Evolutionary conservation across 2,888 invertebrate species (phyloP), one percentile per base, ranked within the genome.

Genomic region (Aphodius granarius): DNA sequence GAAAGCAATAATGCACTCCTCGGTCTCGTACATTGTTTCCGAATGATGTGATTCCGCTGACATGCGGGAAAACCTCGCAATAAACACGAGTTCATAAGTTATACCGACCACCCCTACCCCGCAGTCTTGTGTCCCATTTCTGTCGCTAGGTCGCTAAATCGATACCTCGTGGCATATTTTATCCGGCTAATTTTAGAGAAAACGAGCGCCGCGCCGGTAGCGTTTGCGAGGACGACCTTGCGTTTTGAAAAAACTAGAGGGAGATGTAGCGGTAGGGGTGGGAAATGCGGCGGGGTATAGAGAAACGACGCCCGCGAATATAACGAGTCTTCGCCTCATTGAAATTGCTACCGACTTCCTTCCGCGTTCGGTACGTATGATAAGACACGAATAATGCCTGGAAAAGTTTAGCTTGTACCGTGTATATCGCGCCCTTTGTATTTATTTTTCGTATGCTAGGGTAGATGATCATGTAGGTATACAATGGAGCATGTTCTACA

Each of bases 101-200:
- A 43, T 43, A 43, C 43, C 2, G 0, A 9, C 20, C 16, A n/a
- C 21, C 20, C 66, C 4, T n/a, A n/a, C n/a, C n/a, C n/a, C n/a
- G n/a, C n/a, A n/a, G n/a, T n/a, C n/a, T n/a, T n/a, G 68, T 68
- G 68, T 68, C 22, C 68, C 22, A 68, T 68, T 68, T 68, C 68
- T 68, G 20, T 68, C 68, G 68, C 6, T 18, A 6, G 68, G 2
- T 5, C 9, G 22, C n/a, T n/a, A 20, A 68, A 68, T 68, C 68
- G 21, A 68, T 68, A 68, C 22, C 68, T 20, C 20, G 20, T 68
- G 20, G 68, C 68, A 68, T 68, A 68, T 68, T 68, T 68, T 68
- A 68, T 68, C 68, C 68, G 20, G 19, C 68, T 68, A 68, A 68
- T 68, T 68, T 68, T 68, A 68, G 21, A 68, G 68, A 20, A 22